These are phyloP conservation scores for Sminthurides aquaticus DNA, from an alignment of 2,888 invertebrate species.

Conservation along the genomic window DNA sequence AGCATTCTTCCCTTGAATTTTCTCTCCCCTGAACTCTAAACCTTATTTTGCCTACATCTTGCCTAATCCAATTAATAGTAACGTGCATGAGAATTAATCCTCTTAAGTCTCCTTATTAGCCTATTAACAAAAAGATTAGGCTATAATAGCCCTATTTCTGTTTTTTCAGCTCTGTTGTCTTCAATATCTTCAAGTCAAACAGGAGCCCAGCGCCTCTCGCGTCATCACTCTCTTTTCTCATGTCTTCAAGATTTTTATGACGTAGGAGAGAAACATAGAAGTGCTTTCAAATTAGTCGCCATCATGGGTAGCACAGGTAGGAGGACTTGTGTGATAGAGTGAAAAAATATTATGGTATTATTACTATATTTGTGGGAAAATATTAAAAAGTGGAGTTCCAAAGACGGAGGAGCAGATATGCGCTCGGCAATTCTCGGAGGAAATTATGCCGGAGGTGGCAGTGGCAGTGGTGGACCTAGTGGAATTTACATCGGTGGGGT, in stretches of 20 bases:
- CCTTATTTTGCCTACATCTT: too few relatives aligned
- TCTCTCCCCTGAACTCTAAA: too few relatives aligned
- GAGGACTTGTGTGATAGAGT: not conserved
- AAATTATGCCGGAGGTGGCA: not conserved
- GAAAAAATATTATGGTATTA: slow-evolving; percentile 27
- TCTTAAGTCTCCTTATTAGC: too few relatives aligned
- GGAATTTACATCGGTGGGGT: slow-evolving; percentile 1
- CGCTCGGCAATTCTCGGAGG: slow-evolving; percentile 17
- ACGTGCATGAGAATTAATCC: too few relatives aligned
- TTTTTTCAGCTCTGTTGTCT: too few relatives aligned
- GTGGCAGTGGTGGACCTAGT: not conserved
- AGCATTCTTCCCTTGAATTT: too few relatives aligned
- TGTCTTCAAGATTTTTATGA: not conserved
- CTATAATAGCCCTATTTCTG: too few relatives aligned
- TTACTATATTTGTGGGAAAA: slow-evolving; percentile 37
- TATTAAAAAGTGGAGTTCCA: slow-evolving; percentile 38
- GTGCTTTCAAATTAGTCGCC: too few relatives aligned
- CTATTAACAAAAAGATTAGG: too few relatives aligned
- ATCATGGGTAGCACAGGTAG: not conserved
- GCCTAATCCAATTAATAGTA: too few relatives aligned
- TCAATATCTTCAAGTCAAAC: too few relatives aligned
- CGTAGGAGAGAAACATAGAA: not conserved
- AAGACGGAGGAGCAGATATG: slow-evolving; percentile 16
- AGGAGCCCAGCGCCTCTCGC: too few relatives aligned
- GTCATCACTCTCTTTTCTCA: slow-evolving; percentile 2